A percentile compares a stretch with the other conserved stretches of the same genome.
Evolutionary conservation across 2,113 vertebrate genomes (phyloP).

Genomic region (Heliornis fulica): DNA sequence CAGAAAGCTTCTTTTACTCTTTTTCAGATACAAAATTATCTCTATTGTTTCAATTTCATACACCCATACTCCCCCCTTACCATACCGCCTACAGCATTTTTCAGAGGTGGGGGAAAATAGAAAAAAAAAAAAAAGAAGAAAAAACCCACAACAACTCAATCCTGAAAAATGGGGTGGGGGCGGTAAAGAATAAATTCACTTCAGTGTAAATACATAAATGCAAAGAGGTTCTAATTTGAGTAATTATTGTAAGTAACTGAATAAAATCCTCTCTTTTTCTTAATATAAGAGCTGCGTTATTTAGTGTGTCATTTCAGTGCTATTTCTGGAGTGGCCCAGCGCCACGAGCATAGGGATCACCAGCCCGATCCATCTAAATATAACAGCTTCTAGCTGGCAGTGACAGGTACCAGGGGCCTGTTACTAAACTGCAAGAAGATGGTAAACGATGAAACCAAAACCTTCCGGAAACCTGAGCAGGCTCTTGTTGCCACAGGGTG

Average conservation of each 20-base stretch:
- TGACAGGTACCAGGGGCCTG: neutral
- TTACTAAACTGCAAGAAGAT: neutral
- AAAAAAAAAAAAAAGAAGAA: neutral
- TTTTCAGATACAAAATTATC: neutral
- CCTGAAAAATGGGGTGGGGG: neutral
- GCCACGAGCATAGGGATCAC: neutral
- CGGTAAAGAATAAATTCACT: neutral
- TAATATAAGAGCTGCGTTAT: neutral
- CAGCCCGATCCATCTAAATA: neutral
- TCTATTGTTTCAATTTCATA: neutral
- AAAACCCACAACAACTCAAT: too few relatives aligned
- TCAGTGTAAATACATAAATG: neutral
- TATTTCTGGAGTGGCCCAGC: neutral
- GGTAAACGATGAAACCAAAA: neutral
- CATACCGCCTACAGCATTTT: neutral
- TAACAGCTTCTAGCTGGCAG: neutral
- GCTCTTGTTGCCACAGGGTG: neutral
- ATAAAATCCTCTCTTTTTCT: neutral
- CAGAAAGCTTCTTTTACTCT: neutral
- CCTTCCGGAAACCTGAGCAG: neutral
- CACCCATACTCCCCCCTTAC: neutral
- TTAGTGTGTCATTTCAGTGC: neutral
- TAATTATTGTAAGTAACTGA: neutral
- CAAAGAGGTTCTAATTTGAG: neutral
- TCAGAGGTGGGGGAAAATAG: neutral